phyloP scores from a whole-genome alignment of 35 echinoderm and acorn worm genomes.

The Lytechinus variegatus region DNA sequence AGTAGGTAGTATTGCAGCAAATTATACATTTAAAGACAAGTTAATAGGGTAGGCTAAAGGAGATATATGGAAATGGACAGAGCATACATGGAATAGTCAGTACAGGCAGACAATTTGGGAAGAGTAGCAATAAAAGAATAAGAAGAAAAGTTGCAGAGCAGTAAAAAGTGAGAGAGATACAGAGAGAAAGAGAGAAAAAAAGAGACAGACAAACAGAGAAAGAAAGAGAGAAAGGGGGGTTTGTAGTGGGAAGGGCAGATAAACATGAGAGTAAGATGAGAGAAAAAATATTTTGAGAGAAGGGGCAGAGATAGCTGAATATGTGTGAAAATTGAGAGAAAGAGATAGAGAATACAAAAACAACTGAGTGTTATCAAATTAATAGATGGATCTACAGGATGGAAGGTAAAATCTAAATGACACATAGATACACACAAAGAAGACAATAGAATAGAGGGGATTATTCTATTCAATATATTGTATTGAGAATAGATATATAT shows the following conservation, averaged over 20 bases:
- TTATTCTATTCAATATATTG: background rate
- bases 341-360: too few relatives aligned
- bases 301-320: too few relatives aligned
- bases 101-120: background rate
- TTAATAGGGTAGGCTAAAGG: background rate
- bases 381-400: too few relatives aligned
- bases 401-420: background rate
- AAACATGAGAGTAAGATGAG: background rate
- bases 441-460: background rate
- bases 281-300: background rate
- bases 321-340: too few relatives aligned
- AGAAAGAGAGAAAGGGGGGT: background rate
- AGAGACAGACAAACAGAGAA: background rate
- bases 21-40: background rate
- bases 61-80: background rate
- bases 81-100: background rate
- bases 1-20: background rate
- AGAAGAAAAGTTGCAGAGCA: background rate
- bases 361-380: too few relatives aligned
- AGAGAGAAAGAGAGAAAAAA: background rate
- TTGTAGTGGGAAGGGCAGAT: background rate
- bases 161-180: background rate
- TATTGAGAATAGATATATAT: background rate
- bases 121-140: background rate
- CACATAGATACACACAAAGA: background rate